Base-by-base conservation (phyloP, 2,797 vertebrate species). In the Dryobates pubescens region DNA sequence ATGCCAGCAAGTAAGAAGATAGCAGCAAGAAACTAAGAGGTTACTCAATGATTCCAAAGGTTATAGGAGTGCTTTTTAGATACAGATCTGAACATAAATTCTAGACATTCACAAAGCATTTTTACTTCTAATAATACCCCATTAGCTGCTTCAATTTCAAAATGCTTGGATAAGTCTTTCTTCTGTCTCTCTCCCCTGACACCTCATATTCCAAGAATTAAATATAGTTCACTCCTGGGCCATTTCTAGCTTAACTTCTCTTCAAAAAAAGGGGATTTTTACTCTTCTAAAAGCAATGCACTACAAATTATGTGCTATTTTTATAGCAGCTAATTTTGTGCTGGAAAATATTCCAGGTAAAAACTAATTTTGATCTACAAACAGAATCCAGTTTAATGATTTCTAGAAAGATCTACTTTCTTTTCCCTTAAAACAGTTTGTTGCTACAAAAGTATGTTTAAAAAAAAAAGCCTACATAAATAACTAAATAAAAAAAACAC, bases 41-140 rank as follows among this genome's bases (percentile, higher is more conserved):
- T 92, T 88, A 91, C 92, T 95, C 92, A 95, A 34, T 82, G 91
- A 89, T 94, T 95, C 91, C 94, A 93, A 83, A 94, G 85, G 80
- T 95, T 95, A 93, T 30, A 74, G 71, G 70, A 94, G 22, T 62
- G 68, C 71, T 89, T 88, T 76, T 94, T 20, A 91, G 92, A 93
- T 74, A 89, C 32, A 86, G 80, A 96, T 95, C 80, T 79, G 85
- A 88, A 95, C 87, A 93, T 74, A 86, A 88, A 92, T 91, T 96
- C 87, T 84, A 91, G 77, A 91, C 32, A 77, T 82, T 64, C 94
- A 92, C 89, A 89, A 91, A 86, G 82, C 71, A 77, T 96, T 96
- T 94, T 95, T 91, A 95, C 68, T 94, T 95, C 93, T 92, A 95
- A 88, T 82, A 88, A 90, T 84, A 69, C 54, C 38, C 54, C 51